Evolutionary conservation across 2,113 vertebrate species (phyloP), one percentile per base, ranked within the genome.

Genomic region (Chaetorhynchus papuensis): DNA sequence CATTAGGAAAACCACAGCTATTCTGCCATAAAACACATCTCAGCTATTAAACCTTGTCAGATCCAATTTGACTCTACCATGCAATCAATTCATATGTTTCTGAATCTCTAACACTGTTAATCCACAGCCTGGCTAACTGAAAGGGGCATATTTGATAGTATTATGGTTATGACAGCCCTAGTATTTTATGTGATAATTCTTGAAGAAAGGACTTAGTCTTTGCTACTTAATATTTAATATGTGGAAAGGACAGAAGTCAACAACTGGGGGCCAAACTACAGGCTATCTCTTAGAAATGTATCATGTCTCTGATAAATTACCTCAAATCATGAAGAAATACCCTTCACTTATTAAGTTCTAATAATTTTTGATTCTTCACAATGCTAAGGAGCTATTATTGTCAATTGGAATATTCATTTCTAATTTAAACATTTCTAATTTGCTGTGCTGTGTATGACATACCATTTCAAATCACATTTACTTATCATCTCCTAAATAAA

Each of bases 401-500:
- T 59, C 22, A 81, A 37, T 4, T 30, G 19, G 35, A 90, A 35
- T 81, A 77, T 33, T 66, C 65, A 49, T 61, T 66, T 87, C 30
- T 31, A 49, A 61, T 60, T 82, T 49, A 75, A 90, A 33, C 15
- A n/a, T 61, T 85, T 85, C 8, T 60, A 80, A 54, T 8, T 83
- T 78, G 1, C 42, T 86, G 31, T 39, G 23, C 22, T 69, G 23
- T 84, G 83, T 87, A 80, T 93, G 94, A 71, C 63, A 89, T 95
- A 93, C 61, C 14, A 64, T 93, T 95, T 85, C 50, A 90, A 96
- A 93, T 94, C 72, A 90, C 31, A 95, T 91, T 95, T 96, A 96
- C 96, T 96, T 95, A 87, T 96, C 81, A 72, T 92, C 64, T 86
- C 57, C 69, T 83, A 95, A 96, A 94, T 83, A 96, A 95, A 95